Percentiles rank a stretch among this genome's conserved stretches.
These are phyloP conservation scores for Echinometra lucunter DNA, from an alignment of 53 echinoderm and acorn worm species.

Conservation along the genomic window DNA sequence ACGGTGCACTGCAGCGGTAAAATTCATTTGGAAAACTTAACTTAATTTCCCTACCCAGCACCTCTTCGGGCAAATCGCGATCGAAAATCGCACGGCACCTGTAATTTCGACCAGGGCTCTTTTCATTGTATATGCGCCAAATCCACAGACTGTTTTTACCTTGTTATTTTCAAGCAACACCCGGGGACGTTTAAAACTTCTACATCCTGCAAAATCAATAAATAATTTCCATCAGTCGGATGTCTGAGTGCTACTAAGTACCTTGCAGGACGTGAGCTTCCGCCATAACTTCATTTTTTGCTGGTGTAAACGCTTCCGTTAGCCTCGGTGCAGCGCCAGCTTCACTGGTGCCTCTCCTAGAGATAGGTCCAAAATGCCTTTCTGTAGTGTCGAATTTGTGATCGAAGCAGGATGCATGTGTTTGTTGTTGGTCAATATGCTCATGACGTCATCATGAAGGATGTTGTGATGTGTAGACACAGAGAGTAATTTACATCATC, in stretches of 20 bases:
- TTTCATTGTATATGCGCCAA: neutral
- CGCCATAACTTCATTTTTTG: conserved; percentile 63
- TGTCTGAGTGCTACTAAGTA: conserved; percentile 53
- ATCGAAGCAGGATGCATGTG: neutral
- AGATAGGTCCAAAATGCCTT: neutral
- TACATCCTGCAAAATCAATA: conserved; percentile 45
- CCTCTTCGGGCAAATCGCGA: neutral
- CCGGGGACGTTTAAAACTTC: conserved; percentile 32
- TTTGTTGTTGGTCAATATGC: neutral
- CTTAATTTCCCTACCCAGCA: neutral
- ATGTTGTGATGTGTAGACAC: neutral
- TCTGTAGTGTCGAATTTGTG: neutral
- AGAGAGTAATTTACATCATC: neutral
- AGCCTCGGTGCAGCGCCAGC: neutral
- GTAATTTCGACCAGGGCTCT: neutral
- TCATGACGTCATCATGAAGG: conserved; percentile 8
- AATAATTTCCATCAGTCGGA: conserved; percentile 39
- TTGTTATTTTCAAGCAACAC: neutral
- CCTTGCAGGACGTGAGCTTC: conserved; percentile 59
- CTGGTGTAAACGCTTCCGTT: conserved; percentile 40
- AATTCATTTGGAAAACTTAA: neutral
- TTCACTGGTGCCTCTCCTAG: conserved; percentile 21
- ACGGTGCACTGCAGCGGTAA: neutral
- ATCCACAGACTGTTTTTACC: neutral
- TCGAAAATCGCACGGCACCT: neutral